Base-by-base conservation (phyloP, 2,797 vertebrate species). In the Steatocranus sp. region DNA sequence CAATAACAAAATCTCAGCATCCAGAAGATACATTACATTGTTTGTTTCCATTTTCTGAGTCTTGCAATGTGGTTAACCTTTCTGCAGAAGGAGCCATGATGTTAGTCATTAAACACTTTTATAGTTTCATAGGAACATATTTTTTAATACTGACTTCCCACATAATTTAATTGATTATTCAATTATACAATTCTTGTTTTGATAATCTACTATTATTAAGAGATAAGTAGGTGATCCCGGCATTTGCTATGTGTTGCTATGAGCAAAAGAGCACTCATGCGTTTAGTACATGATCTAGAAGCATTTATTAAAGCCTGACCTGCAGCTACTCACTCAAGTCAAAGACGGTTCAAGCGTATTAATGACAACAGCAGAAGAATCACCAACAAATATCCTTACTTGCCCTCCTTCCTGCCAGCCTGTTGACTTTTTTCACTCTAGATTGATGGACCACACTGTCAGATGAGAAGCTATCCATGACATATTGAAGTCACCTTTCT, bases 301-400 rank as follows among this genome's bases (percentile, higher is more conserved):
- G 90, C 84, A 61, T 88, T 93, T 93, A 86, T 91, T 90, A 89
- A 93, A 91, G 83, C 76, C 88, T 89, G 88, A 93, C 89, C 89
- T 80, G 84, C 87, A 89, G 89, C 91, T 81, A 89, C 66, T 90
- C 83, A 77, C 54, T 81, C 61, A 84, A 90, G 82, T 86, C 81
- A 75, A 87, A 89, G 80, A 83, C 14, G 8, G 75, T 61, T 87
- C 78, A 83, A 86, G 90, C 63, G 27, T 84, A 87, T 82, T 88
- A 92, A 92, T 89, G 84, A 88, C 85, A 84, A 81, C 10, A 46
- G 83, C 66, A 66, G 83, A 58, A 54, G 77, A 83, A 76, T 80
- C 84, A 51, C 76, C 54, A 48, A 82, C 80, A 73, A 73, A 83
- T 56, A 25, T 86, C 88, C 87, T 85, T 66, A 49, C 17, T 32